Conservation (phyloP, 2,888 invertebrate genomes). For the Drosophila multiciliata region DNA sequence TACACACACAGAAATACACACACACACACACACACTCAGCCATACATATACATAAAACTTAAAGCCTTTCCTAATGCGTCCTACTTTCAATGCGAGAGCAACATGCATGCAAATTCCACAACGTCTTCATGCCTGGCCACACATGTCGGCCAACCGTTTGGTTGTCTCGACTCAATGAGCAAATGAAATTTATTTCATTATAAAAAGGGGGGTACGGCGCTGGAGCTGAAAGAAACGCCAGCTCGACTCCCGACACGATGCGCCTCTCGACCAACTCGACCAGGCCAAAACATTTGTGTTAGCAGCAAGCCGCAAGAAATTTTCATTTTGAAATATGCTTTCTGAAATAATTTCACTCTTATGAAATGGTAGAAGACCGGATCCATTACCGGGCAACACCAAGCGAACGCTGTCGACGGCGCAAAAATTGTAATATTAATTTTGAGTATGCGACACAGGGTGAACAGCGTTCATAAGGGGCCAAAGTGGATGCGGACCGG, state of each 20-base stretch:
- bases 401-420: conserved; percentile 47
- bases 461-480: neutral
- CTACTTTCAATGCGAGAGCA: conserved; percentile 39
- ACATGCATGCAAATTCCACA: conserved; percentile 75
- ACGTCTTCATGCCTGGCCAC: conserved; percentile 77
- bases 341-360: conserved; percentile 77
- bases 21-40: neutral
- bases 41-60: conserved; percentile 36
- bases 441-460: conserved; percentile 59
- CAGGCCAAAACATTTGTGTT: conserved; percentile 77
- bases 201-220: conserved; percentile 48
- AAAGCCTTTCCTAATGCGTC: conserved; percentile 69
- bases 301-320: conserved; percentile 75
- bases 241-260: conserved; percentile 2
- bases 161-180: conserved; percentile 74
- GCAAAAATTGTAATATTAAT: conserved; percentile 79
- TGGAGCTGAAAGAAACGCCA: neutral
- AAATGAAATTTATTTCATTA: conserved; percentile 79
- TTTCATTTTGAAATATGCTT: conserved; percentile 79
- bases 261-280: conserved; percentile 17
- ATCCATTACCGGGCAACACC: conserved; percentile 32
- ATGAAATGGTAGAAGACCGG: conserved; percentile 45
- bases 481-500: neutral
- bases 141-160: conserved; percentile 67
- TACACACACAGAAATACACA: conserved; percentile 5